Percentiles rank a stretch among this genome's conserved stretches.
phyloP scores from a whole-genome alignment of 2,113 vertebrate genomes.

The Hypocryptadius cinnamomeus region DNA sequence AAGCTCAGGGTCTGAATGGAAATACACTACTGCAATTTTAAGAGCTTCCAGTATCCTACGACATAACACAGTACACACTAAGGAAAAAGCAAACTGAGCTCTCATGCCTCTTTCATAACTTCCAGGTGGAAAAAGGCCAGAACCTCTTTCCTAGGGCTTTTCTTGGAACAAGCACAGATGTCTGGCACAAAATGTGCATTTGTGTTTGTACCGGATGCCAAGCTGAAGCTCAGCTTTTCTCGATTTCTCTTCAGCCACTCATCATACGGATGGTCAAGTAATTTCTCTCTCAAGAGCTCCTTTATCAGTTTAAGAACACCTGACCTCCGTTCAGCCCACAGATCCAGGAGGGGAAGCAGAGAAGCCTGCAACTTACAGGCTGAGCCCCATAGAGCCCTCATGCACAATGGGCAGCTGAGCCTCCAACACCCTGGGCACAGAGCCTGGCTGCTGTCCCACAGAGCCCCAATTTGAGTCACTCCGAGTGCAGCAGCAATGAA shows the following conservation, averaged over 20 bases:
- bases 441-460: no score
- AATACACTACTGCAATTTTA: background rate
- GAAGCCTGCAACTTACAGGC: background rate
- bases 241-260: background rate
- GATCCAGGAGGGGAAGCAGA: background rate
- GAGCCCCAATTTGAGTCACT: rapidly evolving
- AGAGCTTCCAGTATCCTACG: background rate
- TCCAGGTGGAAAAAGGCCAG: constrained; percentile 35
- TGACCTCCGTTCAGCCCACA: background rate
- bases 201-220: background rate
- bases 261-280: background rate
- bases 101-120: background rate
- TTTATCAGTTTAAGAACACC: background rate
- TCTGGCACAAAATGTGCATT: background rate
- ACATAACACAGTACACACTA: background rate
- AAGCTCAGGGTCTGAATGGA: background rate
- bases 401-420: rapidly evolving
- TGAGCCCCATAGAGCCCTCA: background rate
- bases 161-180: constrained; percentile 21
- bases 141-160: background rate
- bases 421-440: background rate
- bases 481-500: rapidly evolving
- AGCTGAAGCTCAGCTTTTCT: background rate
- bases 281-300: background rate
- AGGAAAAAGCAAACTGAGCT: background rate